Evolutionary conservation across 2,888 invertebrate species (phyloP), one percentile per base, ranked within the genome.

Genomic region (Ophion costatus): DNA sequence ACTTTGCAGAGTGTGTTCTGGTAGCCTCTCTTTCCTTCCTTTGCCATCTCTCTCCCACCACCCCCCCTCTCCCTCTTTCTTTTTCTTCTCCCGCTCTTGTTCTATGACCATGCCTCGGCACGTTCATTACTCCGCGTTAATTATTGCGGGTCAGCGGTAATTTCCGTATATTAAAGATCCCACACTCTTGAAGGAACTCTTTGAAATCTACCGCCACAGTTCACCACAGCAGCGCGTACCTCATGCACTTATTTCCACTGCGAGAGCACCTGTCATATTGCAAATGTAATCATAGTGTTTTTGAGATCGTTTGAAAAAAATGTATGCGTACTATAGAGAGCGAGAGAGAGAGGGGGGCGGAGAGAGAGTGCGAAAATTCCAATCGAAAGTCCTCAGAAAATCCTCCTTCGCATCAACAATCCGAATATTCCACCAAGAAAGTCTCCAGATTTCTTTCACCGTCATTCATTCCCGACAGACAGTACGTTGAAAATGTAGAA

Each of bases 81-180:
- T 24, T 67, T 75, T 63, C 33, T 42, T 61, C 66, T 22, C 63
- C 17, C 17, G 63, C 24, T 24, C 42, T 24, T 14, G 11, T 24
- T 75, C 79, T 29, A 71, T 59, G 80, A 77, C 70, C 76, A 22
- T 81, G 64, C 56, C 80, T n/a, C 7, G 59, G 63, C 61, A 69
- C 56, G 66, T 71, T 70, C 83, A 73, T 84, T 70, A 74, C 75
- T 76, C 79, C 51, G 82, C 84, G 80, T 86, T 86, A 84, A 87
- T 87, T 87, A 87, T 86, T 85, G 78, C 80, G 77, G 82, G 80
- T 84, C 83, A 82, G 79, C 73, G 70, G 79, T 85, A 82, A 87
- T 87, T 87, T 85, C 79, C 73, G 77, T 81, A 85, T 87, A 87
- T 87, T 86, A 87, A 85, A 87, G 84, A 85, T 74, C 71, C 74